phyloP scores from a whole-genome alignment of 1,140 invertebrate species.

The Microvelia longipes region DNA sequence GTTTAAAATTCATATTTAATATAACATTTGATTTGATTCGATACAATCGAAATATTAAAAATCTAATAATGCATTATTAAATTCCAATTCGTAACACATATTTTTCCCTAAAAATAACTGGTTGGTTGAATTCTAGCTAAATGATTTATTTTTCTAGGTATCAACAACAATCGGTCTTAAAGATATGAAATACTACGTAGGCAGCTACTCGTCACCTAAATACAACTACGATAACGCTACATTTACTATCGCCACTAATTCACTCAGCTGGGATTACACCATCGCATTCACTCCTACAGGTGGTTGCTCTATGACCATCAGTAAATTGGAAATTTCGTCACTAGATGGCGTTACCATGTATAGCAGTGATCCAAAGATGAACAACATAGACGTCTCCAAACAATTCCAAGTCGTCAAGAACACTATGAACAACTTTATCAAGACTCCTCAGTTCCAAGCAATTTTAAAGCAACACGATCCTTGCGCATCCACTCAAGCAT shows the following conservation, averaged over 20 bases:
- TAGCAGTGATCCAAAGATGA: neutral
- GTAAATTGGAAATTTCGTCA: neutral
- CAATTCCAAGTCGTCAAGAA: neutral
- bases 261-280: neutral
- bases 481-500: too few species aligned
- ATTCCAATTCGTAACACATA: too few species aligned
- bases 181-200: neutral
- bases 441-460: neutral
- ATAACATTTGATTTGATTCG: too few species aligned
- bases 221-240: neutral
- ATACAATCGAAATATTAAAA: too few species aligned
- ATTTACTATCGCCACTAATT: neutral
- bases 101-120: too few species aligned
- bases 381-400: neutral
- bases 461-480: neutral
- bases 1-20: too few species aligned
- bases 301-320: neutral
- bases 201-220: neutral
- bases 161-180: neutral
- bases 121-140: too few species aligned
- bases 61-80: too few species aligned
- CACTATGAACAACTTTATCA: neutral
- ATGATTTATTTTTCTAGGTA: too few species aligned
- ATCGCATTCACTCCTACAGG: neutral
- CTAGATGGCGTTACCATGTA: neutral